phyloP scores from a whole-genome alignment of 2,113 vertebrate genomes.

The Cynopterus brachyotis region DNA sequence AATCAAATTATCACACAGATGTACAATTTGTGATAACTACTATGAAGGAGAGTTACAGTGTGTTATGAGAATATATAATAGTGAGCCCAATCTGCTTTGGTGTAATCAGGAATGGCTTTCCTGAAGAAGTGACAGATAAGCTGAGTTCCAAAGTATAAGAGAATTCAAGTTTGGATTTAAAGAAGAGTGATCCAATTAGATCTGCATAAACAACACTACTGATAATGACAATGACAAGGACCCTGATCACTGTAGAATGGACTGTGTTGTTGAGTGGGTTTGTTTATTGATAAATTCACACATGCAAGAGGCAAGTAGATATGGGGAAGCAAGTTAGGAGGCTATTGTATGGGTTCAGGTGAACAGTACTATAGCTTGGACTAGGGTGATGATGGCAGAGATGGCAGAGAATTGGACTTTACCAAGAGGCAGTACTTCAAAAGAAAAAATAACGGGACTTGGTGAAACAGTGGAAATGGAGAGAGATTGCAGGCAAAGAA shows the following conservation, averaged over 20 bases:
- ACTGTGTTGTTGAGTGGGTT: accelerated
- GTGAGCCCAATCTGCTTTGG: not conserved
- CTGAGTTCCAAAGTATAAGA: not conserved
- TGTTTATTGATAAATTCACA: not conserved
- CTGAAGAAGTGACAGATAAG: not conserved
- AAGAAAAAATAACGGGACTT: not conserved
- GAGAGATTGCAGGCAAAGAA: not conserved
- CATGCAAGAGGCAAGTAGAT: not conserved
- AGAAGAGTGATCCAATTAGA: not conserved
- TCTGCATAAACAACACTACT: not conserved
- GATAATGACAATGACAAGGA: not conserved
- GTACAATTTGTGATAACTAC: not conserved
- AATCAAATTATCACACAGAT: not conserved
- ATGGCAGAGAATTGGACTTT: not conserved
- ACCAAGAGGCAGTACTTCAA: not conserved
- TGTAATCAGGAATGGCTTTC: not conserved
- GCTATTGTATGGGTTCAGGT: accelerated
- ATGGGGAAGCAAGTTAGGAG: not conserved
- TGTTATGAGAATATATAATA: accelerated
- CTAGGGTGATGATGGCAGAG: not conserved
- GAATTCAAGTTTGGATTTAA: not conserved
- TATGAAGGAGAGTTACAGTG: not conserved
- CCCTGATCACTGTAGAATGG: not conserved
- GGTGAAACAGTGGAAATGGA: not conserved
- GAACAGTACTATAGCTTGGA: accelerated